Conservation (phyloP, 1,140 invertebrate genomes). For the Condylostylus longicornis region DNA sequence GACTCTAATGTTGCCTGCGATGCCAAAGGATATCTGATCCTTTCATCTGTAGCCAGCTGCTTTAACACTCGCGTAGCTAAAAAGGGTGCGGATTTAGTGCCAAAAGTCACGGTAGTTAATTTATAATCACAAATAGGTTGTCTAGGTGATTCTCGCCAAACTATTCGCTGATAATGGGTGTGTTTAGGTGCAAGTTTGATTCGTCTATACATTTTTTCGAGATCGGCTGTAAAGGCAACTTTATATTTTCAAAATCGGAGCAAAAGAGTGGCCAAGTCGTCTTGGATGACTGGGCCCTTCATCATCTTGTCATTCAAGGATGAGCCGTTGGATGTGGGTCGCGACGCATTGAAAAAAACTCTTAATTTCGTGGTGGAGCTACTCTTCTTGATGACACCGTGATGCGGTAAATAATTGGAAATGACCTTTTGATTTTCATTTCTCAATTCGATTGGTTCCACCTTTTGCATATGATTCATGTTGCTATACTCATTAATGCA, state of each 20-base stretch:
- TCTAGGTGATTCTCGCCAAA: conserved; percentile 12
- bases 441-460: too few species aligned
- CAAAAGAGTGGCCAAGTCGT: neutral
- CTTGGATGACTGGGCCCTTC: conserved; percentile 7
- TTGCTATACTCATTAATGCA: too few species aligned
- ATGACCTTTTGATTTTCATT: too few species aligned
- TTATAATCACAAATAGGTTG: neutral
- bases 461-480: too few species aligned
- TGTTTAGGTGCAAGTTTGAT: conserved; percentile 14
- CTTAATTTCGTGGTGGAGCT: conserved; percentile 11
- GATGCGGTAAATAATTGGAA: conserved; percentile 21
- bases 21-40: conserved; percentile 13
- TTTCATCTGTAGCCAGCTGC: neutral
- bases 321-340: conserved; percentile 6
- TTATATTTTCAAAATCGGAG: conserved; percentile 5
- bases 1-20: conserved; percentile 10
- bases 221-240: conserved; percentile 16
- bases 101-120: conserved; percentile 4
- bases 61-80: conserved; percentile 6
- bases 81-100: conserved; percentile 12
- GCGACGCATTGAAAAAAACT: conserved; percentile 13
- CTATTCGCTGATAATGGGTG: conserved; percentile 17
- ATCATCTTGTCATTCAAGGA: conserved; percentile 11
- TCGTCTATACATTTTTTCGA: conserved; percentile 23
- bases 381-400: conserved; percentile 12